Evolutionary conservation across 2,888 invertebrate genomes (phyloP), one percentile per base, ranked within the genome.

Genomic region (Hipparchia semele): DNA sequence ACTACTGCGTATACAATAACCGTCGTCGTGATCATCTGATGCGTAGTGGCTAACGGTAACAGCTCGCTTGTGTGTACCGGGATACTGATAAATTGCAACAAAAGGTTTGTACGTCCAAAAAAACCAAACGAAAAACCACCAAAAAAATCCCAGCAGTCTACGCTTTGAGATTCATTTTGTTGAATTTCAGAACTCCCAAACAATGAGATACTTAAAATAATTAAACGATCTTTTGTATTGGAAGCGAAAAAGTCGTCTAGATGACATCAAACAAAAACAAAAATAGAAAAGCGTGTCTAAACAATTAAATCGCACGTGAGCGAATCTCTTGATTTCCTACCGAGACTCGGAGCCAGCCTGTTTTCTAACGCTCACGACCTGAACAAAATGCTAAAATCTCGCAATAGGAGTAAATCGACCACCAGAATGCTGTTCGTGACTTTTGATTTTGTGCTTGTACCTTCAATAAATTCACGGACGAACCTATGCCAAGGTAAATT

Each of bases 271-370:
- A 46, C 8, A n/a, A 46, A 39, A 45, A 39, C 45, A 39, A 61
- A 46, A 61, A 61, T 12, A 45, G 58, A 61, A 61, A 45, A 45
- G 12, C 61, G 39, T 61, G 45, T 12, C 39, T 45, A 61, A 39
- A 61, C 45, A 61, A 61, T 61, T 61, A n/a, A 61, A 61, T n/a
- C 12, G 39, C 45, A 61, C 58, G 58, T 61, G 45, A 61, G 12
- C 61, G 12, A n/a, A 61, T 45, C 61, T n/a, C 2, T 45, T 61
- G 12, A 45, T 59, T 53, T 12, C 58, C 58, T 58, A 13, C 58
- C 23, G n/a, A 60, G 61, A 87, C 88, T 82, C 79, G 74, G 76
- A 72, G 69, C 8, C 61, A 12, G 61, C 61, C 39, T 61, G n/a
- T 61, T 61, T 61, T 45, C 58, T 23, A 23, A 8, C 13, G 58